phyloP scores from a whole-genome alignment of 1,140 invertebrate genomes.

The Asobara japonica region DNA sequence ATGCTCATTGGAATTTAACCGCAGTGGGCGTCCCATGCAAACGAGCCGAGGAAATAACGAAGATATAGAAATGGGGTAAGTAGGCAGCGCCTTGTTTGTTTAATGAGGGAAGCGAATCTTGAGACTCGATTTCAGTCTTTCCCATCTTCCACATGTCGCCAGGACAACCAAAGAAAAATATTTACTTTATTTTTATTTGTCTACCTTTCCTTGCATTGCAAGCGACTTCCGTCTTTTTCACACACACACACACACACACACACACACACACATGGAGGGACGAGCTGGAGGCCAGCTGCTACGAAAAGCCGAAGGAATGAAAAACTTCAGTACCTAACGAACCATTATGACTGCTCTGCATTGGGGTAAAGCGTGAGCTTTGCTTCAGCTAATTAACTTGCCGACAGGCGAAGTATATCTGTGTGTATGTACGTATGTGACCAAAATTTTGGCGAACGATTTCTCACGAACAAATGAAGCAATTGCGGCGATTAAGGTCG shows the following conservation, averaged over 20 bases:
- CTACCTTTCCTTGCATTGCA: neutral
- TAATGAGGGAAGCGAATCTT: slow-evolving; percentile 64
- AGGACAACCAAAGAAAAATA: slow-evolving; percentile 1
- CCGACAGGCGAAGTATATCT: too few relatives aligned
- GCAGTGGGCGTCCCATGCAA: slow-evolving; percentile 28
- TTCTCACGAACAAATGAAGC: too few relatives aligned
- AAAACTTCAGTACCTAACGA: slow-evolving; percentile 63
- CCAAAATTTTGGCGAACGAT: too few relatives aligned
- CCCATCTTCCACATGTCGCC: slow-evolving; percentile 49
- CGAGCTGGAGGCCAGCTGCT: slow-evolving; percentile 43
- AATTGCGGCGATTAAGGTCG: too few relatives aligned
- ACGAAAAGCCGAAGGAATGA: slow-evolving; percentile 52
- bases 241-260: neutral
- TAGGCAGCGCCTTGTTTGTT: slow-evolving; percentile 62
- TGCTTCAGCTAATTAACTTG: neutral
- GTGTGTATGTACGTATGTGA: too few relatives aligned
- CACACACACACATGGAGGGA: neutral
- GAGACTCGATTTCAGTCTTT: slow-evolving; percentile 48
- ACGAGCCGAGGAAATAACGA: slow-evolving; percentile 16
- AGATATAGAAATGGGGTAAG: slow-evolving; percentile 3
- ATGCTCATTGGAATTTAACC: slow-evolving; percentile 11
- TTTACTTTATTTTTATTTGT: neutral
- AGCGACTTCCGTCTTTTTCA: slow-evolving; percentile 28
- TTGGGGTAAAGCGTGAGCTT: slow-evolving; percentile 19
- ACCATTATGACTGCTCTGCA: slow-evolving; percentile 51